Base-by-base conservation (phyloP, 2,113 vertebrate species). In the Dipodomys ordii region DNA sequence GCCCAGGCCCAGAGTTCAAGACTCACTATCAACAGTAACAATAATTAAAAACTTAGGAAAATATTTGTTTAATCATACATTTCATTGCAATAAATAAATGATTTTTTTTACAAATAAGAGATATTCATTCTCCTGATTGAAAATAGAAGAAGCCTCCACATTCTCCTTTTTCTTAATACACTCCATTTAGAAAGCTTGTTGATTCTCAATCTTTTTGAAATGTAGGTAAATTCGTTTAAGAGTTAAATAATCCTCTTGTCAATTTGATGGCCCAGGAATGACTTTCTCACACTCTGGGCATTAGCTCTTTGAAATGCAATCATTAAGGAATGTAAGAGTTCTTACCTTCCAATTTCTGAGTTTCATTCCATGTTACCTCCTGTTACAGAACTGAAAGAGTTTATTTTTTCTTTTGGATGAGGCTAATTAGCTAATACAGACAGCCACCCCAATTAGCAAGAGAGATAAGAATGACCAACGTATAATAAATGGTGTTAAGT, bases 151-250 rank as follows among this genome's bases (percentile, higher is more conserved):
- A 13, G 53, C 32, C 39, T 68, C n/a, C 27, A 30, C 23, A 6
- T 2, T 69, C 39, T 78, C n/a, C 7, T 22, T 71, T 90, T 78
- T 25, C 71, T 93, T 93, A 77, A 20, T 69, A 8, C 13, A 53
- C 65, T 85, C 44, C 53, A 65, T 85, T 67, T 89, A 79, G 35
- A 89, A 88, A 69, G 9, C 5, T 87, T 73, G 4, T 44, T 35
- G 64, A 53, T 39, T 87, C 16, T 74, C 85, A 83, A 25, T 82
- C 69, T 82, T 83, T 90, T 91, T 39, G 28, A 94, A 94, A 87
- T 85, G 2, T 60, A 27, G 39, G 6, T 72, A 67, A 83, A 39
- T 46, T 27, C 12, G 87, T 83, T 68, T 25, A 60, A 74, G 73
- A 82, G 46, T 82, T 88, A 88, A 73, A 73, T 85, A 85, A 82